phyloP scores from a whole-genome alignment of 2,113 vertebrate species.

The Taxidea taxus region DNA sequence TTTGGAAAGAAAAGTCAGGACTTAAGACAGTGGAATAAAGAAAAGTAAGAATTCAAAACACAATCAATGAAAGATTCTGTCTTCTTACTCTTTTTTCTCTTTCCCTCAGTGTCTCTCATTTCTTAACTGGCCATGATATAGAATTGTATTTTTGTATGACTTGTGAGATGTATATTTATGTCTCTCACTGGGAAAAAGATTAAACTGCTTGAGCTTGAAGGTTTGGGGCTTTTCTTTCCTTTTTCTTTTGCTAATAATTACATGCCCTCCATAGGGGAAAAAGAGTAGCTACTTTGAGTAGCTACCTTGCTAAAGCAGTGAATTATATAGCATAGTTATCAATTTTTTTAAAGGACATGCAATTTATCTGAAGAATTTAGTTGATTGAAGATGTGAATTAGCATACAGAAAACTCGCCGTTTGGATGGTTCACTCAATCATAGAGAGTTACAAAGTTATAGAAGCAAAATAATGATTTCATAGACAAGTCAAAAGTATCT shows the following conservation, averaged over 20 bases:
- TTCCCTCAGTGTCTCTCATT: neutral
- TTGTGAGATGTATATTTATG: neutral
- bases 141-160: neutral
- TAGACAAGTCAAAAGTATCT: neutral
- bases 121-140: neutral
- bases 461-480: neutral
- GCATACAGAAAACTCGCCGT: neutral
- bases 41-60: neutral
- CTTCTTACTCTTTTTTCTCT: neutral
- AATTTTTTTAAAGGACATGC: neutral
- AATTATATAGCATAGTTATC: neutral
- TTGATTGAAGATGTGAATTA: constrained; percentile 3
- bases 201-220: neutral
- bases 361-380: constrained; percentile 21
- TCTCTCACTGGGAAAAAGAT: neutral
- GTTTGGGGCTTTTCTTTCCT: neutral
- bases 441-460: neutral
- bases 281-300: neutral
- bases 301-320: neutral
- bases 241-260: neutral
- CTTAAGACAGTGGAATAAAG: neutral
- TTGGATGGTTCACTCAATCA: neutral
- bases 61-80: neutral
- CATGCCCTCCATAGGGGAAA: neutral
- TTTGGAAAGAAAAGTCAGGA: neutral